Base-by-base conservation (phyloP, 2,888 invertebrate genomes). In the Tiliacea aurago region DNA sequence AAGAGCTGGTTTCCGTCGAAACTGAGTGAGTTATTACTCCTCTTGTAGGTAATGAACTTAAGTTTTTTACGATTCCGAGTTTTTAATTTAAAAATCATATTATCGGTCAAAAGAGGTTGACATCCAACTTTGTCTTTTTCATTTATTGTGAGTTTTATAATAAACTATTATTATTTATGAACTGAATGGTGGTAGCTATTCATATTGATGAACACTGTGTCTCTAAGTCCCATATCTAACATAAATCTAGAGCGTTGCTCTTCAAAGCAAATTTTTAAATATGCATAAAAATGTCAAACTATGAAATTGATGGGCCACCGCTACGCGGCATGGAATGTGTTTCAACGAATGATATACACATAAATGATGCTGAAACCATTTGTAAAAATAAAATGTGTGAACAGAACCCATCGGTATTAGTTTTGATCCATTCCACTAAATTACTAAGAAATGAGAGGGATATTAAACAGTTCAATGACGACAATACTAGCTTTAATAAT, bases 191-290 rank as follows among this genome's bases (percentile, higher is more conserved):
- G 79, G 83, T 61, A 73, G 74, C 82, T 82, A 85, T 81, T 86
- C 73, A 70, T 76, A 77, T 78, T 76, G 79, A 79, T 64, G 77
- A 88, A 78, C 79, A 78, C n/a, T 58, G 73, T 78, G 87, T 67
- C 90, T 80, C 90, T 93, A 86, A 91, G 92, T 86, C 78, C 90
- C 90, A 80, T 82, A 84, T 79, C 86, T 79, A 89, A 89, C 89
- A 93, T 94, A 94, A 95, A 95, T 95, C 92, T 93, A 93, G 89
- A 87, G 89, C 86, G 88, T 88, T 90, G 86, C 88, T 92, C 93
- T 94, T 96, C 96, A 96, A 96, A 96, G 95, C 89, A 90, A 94
- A 93, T 91, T 93, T 93, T 95, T 95, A 94, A 95, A 96, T 94
- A 94, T 95, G 93, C 92, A 95, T 96, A 95, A 95, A 96, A 95